Percentiles rank a stretch among this genome's conserved stretches.
These are phyloP conservation scores for Dinomys branickii DNA, from an alignment of 2,113 vertebrate genomes.

Conservation along the genomic window DNA sequence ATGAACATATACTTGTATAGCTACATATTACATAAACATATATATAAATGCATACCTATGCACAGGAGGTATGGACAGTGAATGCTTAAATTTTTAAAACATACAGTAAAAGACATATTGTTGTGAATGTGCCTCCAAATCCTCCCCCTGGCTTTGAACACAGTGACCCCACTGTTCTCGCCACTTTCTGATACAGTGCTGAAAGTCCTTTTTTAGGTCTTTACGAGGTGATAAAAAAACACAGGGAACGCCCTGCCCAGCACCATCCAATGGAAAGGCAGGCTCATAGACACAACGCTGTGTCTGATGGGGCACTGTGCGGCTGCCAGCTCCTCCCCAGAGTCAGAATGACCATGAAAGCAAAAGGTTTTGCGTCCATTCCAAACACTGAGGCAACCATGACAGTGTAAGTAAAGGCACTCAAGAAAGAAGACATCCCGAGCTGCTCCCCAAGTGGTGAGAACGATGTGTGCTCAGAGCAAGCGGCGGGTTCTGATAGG, in stretches of 20 bases:
- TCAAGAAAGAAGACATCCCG: not conserved
- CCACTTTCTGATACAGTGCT: not conserved
- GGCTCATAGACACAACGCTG: fast-evolving
- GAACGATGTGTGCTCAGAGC: not conserved
- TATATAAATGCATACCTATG: fast-evolving
- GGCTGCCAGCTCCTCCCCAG: not conserved
- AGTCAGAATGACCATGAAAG: not conserved
- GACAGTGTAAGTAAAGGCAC: not conserved
- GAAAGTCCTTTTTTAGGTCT: not conserved
- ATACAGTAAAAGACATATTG: not conserved
- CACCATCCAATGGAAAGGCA: not conserved
- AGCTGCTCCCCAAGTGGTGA: not conserved
- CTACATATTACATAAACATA: fast-evolving
- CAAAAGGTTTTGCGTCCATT: not conserved
- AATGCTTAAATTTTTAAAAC: not conserved
- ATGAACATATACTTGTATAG: not conserved
- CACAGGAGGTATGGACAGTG: not conserved
- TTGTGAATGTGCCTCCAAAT: not conserved
- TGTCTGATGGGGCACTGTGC: not conserved
- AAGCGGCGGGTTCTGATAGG: fast-evolving
- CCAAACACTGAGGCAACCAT: not conserved
- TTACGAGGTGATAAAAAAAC: not conserved
- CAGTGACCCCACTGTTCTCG: not conserved
- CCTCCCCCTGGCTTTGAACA: not conserved
- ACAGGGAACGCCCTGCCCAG: not conserved